Evolutionary conservation across 2,888 invertebrate species (phyloP).

Genomic region (Caenorhabditis macrosperma): DNA sequence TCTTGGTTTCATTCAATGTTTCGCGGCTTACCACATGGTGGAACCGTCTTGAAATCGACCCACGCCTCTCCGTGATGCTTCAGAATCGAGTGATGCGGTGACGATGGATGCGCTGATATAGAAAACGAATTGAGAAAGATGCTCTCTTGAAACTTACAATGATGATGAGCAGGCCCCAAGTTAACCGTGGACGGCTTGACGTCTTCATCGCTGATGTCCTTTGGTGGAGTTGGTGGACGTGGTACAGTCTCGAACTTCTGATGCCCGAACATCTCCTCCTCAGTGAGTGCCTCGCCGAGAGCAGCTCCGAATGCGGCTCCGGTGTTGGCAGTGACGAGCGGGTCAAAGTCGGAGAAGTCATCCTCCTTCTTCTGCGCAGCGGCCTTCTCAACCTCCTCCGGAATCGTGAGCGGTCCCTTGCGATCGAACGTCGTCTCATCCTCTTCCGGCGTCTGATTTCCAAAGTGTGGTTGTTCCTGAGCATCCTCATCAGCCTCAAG

Average conservation of each 20-base stretch:
- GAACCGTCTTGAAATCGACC: conserved; percentile 73
- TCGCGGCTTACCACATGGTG: conserved; percentile 73
- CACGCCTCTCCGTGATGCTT: conserved; percentile 71
- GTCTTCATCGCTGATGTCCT: conserved; percentile 74
- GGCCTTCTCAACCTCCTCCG: conserved; percentile 58
- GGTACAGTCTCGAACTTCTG: conserved; percentile 69
- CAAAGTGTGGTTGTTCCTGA: conserved; percentile 62
- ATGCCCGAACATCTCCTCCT: conserved; percentile 58
- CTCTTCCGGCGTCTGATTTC: conserved; percentile 67
- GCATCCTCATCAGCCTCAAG: conserved; percentile 32
- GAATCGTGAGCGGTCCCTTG: conserved; percentile 74
- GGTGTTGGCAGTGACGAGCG: conserved; percentile 28
- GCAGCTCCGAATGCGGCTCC: conserved; percentile 38
- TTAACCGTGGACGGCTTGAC: conserved; percentile 72
- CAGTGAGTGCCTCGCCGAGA: conserved; percentile 33
- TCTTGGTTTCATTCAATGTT: conserved; percentile 7
- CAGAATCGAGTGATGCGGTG: conserved; percentile 72
- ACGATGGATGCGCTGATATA: conserved; percentile 56
- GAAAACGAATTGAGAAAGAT: neutral
- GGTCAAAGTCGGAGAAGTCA: conserved; percentile 35
- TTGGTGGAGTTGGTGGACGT: conserved; percentile 77
- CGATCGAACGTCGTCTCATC: conserved; percentile 62
- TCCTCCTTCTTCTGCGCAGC: conserved; percentile 43
- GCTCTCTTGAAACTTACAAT: conserved; percentile 29
- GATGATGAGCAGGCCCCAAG: conserved; percentile 71